Conservation (phyloP, 2,888 invertebrate genomes). For the Theretra japonica region DNA sequence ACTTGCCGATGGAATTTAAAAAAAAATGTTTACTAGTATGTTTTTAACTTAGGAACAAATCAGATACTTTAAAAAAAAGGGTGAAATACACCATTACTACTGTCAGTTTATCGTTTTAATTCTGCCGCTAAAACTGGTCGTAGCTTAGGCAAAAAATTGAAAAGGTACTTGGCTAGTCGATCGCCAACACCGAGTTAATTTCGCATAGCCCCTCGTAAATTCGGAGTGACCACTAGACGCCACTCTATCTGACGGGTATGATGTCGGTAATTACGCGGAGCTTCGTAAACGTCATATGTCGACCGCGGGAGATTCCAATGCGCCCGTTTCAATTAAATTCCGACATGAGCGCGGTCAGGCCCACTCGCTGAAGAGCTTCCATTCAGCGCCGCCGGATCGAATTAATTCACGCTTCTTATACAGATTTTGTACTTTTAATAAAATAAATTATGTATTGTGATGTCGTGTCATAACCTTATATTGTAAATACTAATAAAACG, state of each 20-base stretch:
- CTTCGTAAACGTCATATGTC: slow-evolving; percentile 58
- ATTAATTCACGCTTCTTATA: slow-evolving; percentile 10
- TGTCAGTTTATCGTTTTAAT: no score
- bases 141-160: slow-evolving; percentile 2
- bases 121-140: neutral
- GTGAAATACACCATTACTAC: no score
- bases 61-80: no score
- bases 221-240: slow-evolving; percentile 66
- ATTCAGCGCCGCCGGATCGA: slow-evolving; percentile 44
- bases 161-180: neutral
- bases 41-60: no score
- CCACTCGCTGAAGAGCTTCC: slow-evolving; percentile 61
- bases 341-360: slow-evolving; percentile 56
- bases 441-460: neutral
- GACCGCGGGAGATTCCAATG: slow-evolving; percentile 53
- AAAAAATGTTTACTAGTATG: no score
- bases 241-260: slow-evolving; percentile 59
- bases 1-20: no score
- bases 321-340: slow-evolving; percentile 77
- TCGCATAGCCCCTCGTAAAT: slow-evolving; percentile 47
- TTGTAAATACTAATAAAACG: no score
- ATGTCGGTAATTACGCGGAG: slow-evolving; percentile 71
- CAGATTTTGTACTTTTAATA: slow-evolving; percentile 17
- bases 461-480: neutral
- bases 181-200: slow-evolving; percentile 39